Percentiles rank a stretch among this genome's conserved stretches.
Evolutionary conservation across 2,797 vertebrate species (phyloP).

Genomic region (Todus mexicanus): DNA sequence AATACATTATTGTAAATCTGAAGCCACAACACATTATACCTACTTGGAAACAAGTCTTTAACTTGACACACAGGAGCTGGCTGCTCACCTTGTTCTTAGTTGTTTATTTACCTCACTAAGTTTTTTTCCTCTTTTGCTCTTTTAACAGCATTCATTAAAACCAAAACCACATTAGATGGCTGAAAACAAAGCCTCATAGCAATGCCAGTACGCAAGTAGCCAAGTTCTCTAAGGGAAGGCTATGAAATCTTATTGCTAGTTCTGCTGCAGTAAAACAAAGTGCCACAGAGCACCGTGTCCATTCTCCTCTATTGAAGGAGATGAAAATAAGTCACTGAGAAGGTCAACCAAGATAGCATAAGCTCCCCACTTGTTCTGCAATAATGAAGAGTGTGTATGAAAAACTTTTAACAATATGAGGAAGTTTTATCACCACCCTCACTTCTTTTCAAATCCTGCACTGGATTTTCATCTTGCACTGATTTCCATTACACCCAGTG

Average conservation of each 20-base stretch:
- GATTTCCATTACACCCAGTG: background rate
- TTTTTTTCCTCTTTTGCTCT: background rate
- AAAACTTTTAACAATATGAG: background rate
- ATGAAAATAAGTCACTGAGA: slow-evolving; percentile 7
- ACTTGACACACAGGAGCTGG: background rate
- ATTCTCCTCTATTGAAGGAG: background rate
- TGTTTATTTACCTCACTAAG: background rate
- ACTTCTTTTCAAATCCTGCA: background rate
- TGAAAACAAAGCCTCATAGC: background rate
- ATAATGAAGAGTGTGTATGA: background rate
- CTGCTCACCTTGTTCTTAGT: background rate
- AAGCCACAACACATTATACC: background rate
- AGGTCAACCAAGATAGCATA: background rate
- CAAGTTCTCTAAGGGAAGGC: background rate
- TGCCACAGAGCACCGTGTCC: background rate
- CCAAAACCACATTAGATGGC: background rate
- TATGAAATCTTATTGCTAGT: background rate
- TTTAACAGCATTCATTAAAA: background rate
- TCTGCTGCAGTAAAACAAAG: background rate
- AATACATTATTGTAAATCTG: background rate
- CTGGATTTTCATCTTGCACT: background rate
- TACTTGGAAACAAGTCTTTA: background rate
- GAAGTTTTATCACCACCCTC: background rate
- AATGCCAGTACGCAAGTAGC: background rate
- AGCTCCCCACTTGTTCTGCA: background rate